A percentile compares a stretch with the other conserved stretches of the same genome.
phyloP scores from a whole-genome alignment of 2,113 vertebrate species.

The Crotalus tigris region DNA sequence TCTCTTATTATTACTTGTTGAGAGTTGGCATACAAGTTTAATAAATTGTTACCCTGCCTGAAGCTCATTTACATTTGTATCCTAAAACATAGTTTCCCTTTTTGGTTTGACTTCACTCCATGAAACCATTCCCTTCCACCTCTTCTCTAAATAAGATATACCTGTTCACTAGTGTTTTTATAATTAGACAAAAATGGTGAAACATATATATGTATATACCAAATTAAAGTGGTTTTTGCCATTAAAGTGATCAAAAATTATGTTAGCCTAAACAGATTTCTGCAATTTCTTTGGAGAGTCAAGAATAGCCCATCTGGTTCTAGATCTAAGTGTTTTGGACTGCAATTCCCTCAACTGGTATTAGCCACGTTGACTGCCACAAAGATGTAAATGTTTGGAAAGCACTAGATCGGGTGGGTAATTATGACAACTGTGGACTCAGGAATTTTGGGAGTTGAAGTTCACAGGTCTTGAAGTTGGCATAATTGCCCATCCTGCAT shows the following conservation, averaged over 20 bases:
- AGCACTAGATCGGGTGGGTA: background rate
- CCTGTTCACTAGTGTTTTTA: background rate
- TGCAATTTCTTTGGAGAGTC: background rate
- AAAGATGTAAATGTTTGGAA: background rate
- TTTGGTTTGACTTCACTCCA: background rate
- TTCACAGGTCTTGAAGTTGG: background rate
- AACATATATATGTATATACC: background rate
- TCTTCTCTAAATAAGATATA: background rate
- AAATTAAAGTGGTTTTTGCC: background rate
- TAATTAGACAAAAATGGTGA: background rate
- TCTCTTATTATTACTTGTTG: background rate
- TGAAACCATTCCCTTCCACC: background rate
- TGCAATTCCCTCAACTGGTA: background rate
- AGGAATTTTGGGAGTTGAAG: background rate
- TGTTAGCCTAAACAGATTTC: background rate
- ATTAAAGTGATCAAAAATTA: background rate
- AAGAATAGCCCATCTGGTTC: background rate
- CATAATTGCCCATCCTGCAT: background rate
- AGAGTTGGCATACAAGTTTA: background rate
- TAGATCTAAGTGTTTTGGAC: background rate
- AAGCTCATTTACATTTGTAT: background rate
- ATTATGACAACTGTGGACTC: background rate
- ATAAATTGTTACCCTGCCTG: background rate
- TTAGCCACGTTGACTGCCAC: background rate
- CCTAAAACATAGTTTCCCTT: background rate